Evolutionary conservation across 2,888 invertebrate species (phyloP), one percentile per base, ranked within the genome.

Genomic region (Byasa hedistus): DNA sequence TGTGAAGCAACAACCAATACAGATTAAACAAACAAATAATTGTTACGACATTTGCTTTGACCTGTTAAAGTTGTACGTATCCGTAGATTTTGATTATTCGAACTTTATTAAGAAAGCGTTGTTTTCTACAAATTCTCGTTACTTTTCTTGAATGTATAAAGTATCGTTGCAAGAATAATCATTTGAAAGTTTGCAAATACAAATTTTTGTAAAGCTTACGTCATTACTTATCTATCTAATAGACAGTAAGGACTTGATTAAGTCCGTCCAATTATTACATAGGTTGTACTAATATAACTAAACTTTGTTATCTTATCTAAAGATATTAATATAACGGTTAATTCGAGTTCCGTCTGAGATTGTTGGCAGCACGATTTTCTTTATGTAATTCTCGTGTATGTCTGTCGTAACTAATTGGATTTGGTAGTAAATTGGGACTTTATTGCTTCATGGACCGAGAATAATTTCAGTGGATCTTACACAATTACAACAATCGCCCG

Each of bases 351-450:
- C 23, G 5, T 61, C 10, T 55, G n/a, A 39, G 39, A 55, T 61
- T 39, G 55, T 36, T 10, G 39, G 17, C 27, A 15, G n/a, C 24
- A 12, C 39, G 62, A 56, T 62, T 56, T 44, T 56, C 62, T n/a
- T 2, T 39, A 24, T 56, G 56, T 56, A 55, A 61, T 61, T n/a
- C 23, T 61, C 61, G 54, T 36, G 10, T 55, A 55, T 55, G 39
- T 54, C 54, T 62, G 39, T 44, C 24, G 56, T 56, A 15, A 19
- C 44, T 56, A 62, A 62, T 62, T 62, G 56, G 56, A 56, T 44
- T 62, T 39, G 24, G 62, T 62, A 62, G 56, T 62, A 44, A 62
- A 62, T 62, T 62, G 62, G 19, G 44, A 27, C 44, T 55, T 62
- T 62, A 62, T 62, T 61, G 24, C 55, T 44, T 62, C 24, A 62